These are phyloP conservation scores for Cygnus buccinator DNA, from an alignment of 2,113 vertebrate genomes.

Conservation along the genomic window DNA sequence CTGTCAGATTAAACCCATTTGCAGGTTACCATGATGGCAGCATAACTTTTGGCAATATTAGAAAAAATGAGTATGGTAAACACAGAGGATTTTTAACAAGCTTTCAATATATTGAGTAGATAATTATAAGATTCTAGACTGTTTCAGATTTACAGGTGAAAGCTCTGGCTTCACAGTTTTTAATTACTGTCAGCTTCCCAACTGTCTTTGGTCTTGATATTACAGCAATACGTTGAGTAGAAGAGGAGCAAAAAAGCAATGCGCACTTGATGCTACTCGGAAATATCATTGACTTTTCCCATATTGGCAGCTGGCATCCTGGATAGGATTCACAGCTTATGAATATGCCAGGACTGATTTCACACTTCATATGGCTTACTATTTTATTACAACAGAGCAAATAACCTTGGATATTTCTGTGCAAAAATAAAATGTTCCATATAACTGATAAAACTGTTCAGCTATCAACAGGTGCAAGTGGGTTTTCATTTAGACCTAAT, in stretches of 20 bases:
- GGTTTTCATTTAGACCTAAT: neutral
- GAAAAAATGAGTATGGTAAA: neutral
- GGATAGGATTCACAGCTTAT: slow-evolving; percentile 10
- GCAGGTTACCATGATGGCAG: neutral
- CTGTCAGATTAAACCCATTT: neutral
- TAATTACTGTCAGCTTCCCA: neutral
- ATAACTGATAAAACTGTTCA: neutral
- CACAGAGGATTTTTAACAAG: neutral
- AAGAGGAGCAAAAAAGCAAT: neutral
- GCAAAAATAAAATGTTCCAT: neutral
- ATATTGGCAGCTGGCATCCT: slow-evolving; percentile 10
- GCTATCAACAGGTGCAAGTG: neutral
- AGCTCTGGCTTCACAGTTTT: neutral
- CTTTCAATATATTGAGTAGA: neutral
- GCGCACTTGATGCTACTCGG: neutral
- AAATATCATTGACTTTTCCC: slow-evolving; percentile 20
- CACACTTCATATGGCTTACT: slow-evolving; percentile 8
- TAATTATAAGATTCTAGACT: neutral
- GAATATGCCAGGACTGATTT: slow-evolving; percentile 32
- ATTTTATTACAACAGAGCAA: neutral
- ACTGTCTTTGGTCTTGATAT: neutral
- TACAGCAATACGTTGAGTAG: neutral
- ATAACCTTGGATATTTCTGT: neutral
- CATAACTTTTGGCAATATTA: neutral
- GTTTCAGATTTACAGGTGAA: neutral